These are phyloP conservation scores for Drosophila triauraria DNA, from an alignment of 1,140 invertebrate genomes.

Conservation along the genomic window DNA sequence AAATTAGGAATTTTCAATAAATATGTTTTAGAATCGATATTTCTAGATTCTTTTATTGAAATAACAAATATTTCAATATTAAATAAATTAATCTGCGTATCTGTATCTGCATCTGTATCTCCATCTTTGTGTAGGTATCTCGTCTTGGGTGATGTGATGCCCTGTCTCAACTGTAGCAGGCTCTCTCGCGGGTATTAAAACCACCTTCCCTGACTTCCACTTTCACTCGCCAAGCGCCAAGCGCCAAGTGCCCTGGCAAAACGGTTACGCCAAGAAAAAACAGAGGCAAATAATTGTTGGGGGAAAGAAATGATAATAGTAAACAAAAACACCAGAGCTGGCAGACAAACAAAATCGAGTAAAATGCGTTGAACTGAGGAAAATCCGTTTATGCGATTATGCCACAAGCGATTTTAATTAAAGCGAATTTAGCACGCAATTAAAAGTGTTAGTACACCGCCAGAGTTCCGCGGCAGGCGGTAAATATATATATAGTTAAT, in stretches of 20 bases:
- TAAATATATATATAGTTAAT: conserved; percentile 30
- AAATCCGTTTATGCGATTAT: conserved; percentile 46
- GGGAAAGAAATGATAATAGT: conserved; percentile 49
- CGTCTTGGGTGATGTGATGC: conserved; percentile 13
- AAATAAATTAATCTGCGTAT: background rate
- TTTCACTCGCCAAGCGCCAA: conserved; percentile 55
- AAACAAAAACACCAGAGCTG: conserved; percentile 44
- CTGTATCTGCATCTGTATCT: conserved; percentile 8
- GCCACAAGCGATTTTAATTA: conserved; percentile 77
- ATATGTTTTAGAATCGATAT: background rate
- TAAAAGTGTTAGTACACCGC: conserved; percentile 60
- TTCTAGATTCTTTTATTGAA: no score
- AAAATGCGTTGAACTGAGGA: conserved; percentile 62
- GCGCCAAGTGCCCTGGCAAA: conserved; percentile 51
- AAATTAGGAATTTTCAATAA: background rate
- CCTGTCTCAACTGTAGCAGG: conserved; percentile 41
- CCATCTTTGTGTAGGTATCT: conserved; percentile 8
- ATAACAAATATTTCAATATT: background rate
- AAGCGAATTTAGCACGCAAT: conserved; percentile 78
- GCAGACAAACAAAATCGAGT: conserved; percentile 65
- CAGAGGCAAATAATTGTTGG: conserved; percentile 37
- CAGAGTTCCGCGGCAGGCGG: conserved; percentile 9
- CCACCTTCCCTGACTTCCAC: conserved; percentile 67
- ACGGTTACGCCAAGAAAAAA: conserved; percentile 50
- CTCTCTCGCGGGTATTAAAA: conserved; percentile 58